phyloP scores from a whole-genome alignment of 1,140 invertebrate genomes.

The Eumeta japonica region DNA sequence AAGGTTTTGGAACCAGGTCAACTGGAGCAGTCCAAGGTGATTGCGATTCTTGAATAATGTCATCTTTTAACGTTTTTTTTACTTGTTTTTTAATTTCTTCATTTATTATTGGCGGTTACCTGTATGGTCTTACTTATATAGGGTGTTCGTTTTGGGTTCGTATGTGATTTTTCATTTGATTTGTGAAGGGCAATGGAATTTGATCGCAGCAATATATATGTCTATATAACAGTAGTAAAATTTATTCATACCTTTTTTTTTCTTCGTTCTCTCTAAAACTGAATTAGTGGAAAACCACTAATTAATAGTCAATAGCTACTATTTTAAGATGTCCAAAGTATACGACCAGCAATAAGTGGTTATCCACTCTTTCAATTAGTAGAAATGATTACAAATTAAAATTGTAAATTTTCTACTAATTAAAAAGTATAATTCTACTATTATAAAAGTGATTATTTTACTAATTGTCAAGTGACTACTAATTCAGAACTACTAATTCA shows the following conservation, averaged over 20 bases:
- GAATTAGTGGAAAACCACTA: too few species aligned
- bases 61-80: conserved; percentile 14
- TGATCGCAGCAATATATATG: conserved; percentile 18
- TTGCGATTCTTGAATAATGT: conserved; percentile 18
- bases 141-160: conserved; percentile 16
- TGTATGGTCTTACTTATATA: conserved; percentile 16
- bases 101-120: conserved; percentile 16
- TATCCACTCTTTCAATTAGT: too few species aligned
- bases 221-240: conserved; percentile 17
- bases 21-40: conserved; percentile 19
- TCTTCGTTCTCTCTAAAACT: too few species aligned
- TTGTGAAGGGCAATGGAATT: conserved; percentile 20
- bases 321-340: too few species aligned
- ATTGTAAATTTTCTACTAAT: too few species aligned
- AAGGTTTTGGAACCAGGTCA: conserved; percentile 20
- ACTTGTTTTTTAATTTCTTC: conserved; percentile 21
- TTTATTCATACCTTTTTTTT: conserved; percentile 10
- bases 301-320: too few species aligned
- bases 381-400: too few species aligned
- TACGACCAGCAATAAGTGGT: too few species aligned
- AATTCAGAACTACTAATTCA: too few species aligned
- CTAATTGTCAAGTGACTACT: too few species aligned
- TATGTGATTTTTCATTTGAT: conserved; percentile 19
- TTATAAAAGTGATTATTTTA: too few species aligned
- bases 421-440: too few species aligned